phyloP scores from a whole-genome alignment of 2,113 vertebrate genomes.

The Tragulus kanchil region DNA sequence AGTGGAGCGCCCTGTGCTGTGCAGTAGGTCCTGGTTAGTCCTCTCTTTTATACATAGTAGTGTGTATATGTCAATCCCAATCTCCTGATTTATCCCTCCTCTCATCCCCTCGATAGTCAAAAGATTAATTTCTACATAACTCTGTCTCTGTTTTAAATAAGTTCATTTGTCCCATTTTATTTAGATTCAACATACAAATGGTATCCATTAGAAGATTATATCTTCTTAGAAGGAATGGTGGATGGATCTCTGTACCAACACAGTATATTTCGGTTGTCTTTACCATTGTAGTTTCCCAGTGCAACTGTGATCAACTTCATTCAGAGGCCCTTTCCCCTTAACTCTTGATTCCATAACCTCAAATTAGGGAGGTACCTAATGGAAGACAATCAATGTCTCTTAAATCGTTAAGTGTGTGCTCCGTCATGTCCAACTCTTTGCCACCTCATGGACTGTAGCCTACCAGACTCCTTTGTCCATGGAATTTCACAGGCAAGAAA shows the following conservation, averaged over 20 bases:
- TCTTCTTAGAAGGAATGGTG: background rate
- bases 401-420: background rate
- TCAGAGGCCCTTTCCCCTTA: conserved; percentile 19
- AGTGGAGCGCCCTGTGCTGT: background rate
- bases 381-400: background rate
- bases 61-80: background rate
- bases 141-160: background rate
- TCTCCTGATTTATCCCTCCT: background rate
- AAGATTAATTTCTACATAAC: background rate
- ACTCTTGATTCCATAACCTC: background rate
- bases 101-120: background rate
- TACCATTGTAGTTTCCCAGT: background rate
- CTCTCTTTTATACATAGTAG: background rate
- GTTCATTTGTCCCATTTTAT: background rate
- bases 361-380: background rate
- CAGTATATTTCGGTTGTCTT: background rate
- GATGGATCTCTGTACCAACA: background rate
- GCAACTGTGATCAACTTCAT: background rate
- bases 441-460: background rate
- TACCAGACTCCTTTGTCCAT: background rate
- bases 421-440: background rate
- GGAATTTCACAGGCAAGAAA: background rate
- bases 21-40: background rate
- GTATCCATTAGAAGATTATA: background rate
- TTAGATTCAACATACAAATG: background rate